A percentile compares a stretch with the other conserved stretches of the same genome.
phyloP scores from a whole-genome alignment of 2,797 vertebrate species.

The Acrossocheilus wenchowensis region DNA sequence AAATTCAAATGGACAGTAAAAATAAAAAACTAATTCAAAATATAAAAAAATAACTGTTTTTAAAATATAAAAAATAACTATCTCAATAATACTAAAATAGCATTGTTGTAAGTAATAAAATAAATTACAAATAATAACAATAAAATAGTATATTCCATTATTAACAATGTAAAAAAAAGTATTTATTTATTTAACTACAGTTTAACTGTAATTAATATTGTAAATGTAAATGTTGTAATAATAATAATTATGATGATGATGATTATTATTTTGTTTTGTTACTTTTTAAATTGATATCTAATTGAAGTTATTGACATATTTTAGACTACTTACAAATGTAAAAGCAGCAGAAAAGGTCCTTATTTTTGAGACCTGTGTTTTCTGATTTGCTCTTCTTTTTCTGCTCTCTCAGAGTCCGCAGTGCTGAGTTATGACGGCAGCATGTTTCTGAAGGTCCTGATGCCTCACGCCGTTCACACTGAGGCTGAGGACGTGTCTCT shows the following conservation, averaged over 20 bases:
- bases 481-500: conserved; percentile 95
- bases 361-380: not conserved
- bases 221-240: not conserved
- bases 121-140: not conserved
- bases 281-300: not conserved
- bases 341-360: not conserved
- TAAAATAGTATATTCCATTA: not conserved
- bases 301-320: not conserved
- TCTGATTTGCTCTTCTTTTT: not conserved
- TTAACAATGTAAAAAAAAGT: not conserved
- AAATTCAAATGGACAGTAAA: not conserved
- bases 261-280: not conserved
- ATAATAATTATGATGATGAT: not conserved
- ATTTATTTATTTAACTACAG: not conserved
- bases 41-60: not conserved
- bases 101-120: not conserved
- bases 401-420: conserved; percentile 82
- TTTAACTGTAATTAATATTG: too few relatives aligned
- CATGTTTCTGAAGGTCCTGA: conserved; percentile 94
- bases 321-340: not conserved
- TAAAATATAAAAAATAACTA: too few relatives aligned
- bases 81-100: not conserved
- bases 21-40: not conserved
- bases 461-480: conserved; percentile 87
- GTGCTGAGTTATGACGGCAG: conserved; percentile 94